Evolutionary conservation across 2,113 vertebrate species (phyloP), one percentile per base, ranked within the genome.

Genomic region (Stercorarius parasiticus): DNA sequence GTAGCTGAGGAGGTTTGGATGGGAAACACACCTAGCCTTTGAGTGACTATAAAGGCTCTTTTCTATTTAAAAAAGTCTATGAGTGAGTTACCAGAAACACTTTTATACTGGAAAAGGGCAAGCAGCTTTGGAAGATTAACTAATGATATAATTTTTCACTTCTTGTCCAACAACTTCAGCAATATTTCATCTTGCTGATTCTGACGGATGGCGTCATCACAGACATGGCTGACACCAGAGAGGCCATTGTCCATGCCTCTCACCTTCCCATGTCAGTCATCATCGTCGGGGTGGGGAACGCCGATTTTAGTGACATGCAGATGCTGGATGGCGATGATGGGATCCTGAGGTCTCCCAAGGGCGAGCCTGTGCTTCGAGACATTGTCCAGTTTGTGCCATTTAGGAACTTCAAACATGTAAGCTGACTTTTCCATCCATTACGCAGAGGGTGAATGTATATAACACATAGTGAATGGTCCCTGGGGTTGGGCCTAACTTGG

Each of bases 351-450:
- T 99, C 99, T 2, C 99, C 99, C 36, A 99, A 99, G 90, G 99
- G 99, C 45, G 99, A 99, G 87, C 99, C 99, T 2, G 99, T 99
- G 86, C 98, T 99, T 56, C 98, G 99, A 53, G 99, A 99, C 97
- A 99, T 99, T 7, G 99, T 99, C 83, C 99, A 99, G 98, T 99
- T 99, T 42, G 99, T 99, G 93, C 99, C 99, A 13, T 99, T 99
- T 98, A 98, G 99, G 95, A 99, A 99, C 98, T 99, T 99, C 98
- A 99, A 99, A 97, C 99, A 99, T 2, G 99, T 99, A 98, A 90
- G 99, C 98, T 81, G 77, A 32, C 32, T 88, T 93, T 93, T 90
- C 34, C 67, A 10, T 89, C 70, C 45, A 15, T 86, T 74, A 30
- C 6, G 3, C 43, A 30, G 49, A 78, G 69, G 14, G 30, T 62